phyloP scores from a whole-genome alignment of 1,140 invertebrate genomes.

The Meloidogyne chitwoodi region DNA sequence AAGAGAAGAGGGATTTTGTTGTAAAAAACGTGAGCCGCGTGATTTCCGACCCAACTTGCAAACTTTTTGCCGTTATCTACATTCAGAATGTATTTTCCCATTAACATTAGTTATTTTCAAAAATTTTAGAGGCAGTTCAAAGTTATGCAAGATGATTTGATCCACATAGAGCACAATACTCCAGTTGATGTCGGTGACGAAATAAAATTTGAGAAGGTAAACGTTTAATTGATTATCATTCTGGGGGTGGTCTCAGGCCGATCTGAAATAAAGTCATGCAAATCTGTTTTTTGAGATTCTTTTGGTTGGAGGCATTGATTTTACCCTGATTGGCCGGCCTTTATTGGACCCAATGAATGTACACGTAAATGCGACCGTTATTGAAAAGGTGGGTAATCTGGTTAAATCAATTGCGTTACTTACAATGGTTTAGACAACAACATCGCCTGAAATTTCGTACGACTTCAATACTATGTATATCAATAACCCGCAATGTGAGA shows the following conservation, averaged over 20 bases:
- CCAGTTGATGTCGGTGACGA: conserved; percentile 52
- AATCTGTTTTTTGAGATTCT: conserved; percentile 43
- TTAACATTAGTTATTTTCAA: background rate
- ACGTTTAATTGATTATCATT: background rate
- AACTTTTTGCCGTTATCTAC: conserved; percentile 53
- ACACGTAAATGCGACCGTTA: conserved; percentile 49
- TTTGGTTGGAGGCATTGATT: conserved; percentile 51
- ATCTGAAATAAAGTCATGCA: no score
- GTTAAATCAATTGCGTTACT: background rate
- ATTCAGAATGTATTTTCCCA: conserved; percentile 30
- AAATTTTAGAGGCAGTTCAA: conserved; percentile 47
- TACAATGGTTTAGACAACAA: conserved; percentile 22
- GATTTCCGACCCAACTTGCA: conserved; percentile 16
- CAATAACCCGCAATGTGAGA: conserved; percentile 15
- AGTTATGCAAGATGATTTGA: conserved; percentile 50
- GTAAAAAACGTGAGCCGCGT: conserved; percentile 23
- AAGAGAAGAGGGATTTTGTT: background rate
- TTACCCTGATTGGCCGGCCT: conserved; percentile 51
- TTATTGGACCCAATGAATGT: conserved; percentile 40
- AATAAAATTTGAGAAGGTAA: conserved; percentile 56
- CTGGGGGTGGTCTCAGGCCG: no score
- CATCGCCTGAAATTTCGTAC: conserved; percentile 45
- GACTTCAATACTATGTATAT: conserved; percentile 1
- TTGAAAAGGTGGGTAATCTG: conserved; percentile 41
- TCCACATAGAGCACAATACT: conserved; percentile 50